A percentile compares a stretch with the other conserved stretches of the same genome.
Evolutionary conservation across 2,797 vertebrate species (phyloP).

Genomic region (Carduelis carduelis): DNA sequence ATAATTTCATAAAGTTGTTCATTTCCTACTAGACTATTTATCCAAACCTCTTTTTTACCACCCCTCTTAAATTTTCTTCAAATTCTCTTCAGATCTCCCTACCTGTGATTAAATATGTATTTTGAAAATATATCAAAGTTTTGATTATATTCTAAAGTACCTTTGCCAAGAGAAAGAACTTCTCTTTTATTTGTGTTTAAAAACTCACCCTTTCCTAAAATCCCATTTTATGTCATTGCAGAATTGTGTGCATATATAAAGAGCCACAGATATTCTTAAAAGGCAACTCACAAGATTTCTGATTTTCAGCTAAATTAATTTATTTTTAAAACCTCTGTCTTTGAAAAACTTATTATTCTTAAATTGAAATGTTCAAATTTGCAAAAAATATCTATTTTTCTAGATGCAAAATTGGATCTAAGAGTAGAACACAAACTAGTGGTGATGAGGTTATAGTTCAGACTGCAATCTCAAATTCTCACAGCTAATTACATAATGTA

Average conservation of each 20-base stretch:
- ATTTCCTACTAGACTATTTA: background rate
- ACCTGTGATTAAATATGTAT: background rate
- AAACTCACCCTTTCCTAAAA: background rate
- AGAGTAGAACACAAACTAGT: background rate
- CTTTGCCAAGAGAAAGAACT: background rate
- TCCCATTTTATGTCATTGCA: background rate
- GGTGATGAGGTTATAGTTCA: background rate
- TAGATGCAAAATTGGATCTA: background rate
- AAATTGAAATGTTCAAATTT: background rate
- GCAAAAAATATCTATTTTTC: background rate
- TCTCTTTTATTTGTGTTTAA: background rate
- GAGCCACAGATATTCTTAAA: background rate
- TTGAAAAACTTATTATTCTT: background rate
- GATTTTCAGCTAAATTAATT: background rate
- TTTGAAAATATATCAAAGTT: background rate
- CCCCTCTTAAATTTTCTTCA: background rate
- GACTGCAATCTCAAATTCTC: background rate
- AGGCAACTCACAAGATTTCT: background rate
- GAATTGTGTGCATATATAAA: background rate
- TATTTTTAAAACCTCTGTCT: background rate
- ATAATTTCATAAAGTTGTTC: background rate
- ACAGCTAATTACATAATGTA: background rate
- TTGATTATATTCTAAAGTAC: background rate
- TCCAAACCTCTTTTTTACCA: background rate
- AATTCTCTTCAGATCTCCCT: background rate